These are phyloP conservation scores for Neodiprion fabricii DNA, from an alignment of 1,140 invertebrate genomes.

Conservation along the genomic window DNA sequence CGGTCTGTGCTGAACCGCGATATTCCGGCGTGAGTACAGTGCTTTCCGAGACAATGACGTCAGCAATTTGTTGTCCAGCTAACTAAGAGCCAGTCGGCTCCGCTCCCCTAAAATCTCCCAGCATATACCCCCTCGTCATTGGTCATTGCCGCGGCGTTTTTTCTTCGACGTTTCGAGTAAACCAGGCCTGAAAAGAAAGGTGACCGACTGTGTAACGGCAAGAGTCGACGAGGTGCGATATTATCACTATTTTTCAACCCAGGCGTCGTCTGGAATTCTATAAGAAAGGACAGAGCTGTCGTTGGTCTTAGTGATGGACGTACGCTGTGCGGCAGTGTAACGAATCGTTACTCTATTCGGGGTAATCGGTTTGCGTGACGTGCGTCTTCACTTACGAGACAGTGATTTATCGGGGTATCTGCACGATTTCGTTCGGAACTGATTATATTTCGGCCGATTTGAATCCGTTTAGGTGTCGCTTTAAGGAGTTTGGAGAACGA, in stretches of 20 bases:
- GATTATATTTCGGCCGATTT: neutral
- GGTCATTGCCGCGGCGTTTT: neutral
- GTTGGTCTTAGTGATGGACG: neutral
- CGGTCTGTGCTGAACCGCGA: too few relatives aligned
- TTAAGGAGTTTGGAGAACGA: too few relatives aligned
- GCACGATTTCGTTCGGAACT: neutral
- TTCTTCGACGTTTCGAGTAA: neutral
- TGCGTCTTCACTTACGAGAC: neutral
- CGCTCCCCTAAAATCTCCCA: neutral
- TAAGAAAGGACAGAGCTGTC: neutral
- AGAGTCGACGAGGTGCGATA: neutral
- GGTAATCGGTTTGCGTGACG: neutral
- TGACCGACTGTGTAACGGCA: neutral
- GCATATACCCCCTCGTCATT: neutral
- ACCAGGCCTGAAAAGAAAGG: neutral
- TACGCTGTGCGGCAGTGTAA: neutral
- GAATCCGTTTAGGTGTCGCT: neutral
- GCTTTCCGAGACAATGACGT: neutral
- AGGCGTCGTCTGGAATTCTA: neutral
- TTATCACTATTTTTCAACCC: neutral
- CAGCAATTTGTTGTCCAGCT: neutral
- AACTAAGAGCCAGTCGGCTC: neutral
- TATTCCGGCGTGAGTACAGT: neutral
- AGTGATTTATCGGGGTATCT: neutral
- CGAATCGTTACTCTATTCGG: neutral